These are phyloP conservation scores for Allobates femoralis DNA, from an alignment of 2,797 vertebrate species.

Conservation along the genomic window DNA sequence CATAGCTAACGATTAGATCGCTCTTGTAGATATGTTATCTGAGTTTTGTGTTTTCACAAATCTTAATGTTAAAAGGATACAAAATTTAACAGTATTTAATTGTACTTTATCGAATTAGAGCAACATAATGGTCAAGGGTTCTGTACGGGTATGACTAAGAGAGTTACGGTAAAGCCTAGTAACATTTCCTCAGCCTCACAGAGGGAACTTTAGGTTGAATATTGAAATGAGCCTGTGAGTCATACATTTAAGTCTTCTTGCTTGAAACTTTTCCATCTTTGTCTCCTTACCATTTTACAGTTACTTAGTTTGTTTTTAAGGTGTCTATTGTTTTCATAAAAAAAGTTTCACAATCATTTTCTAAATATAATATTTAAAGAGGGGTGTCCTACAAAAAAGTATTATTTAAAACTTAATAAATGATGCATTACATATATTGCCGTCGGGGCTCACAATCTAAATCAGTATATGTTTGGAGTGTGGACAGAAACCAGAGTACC, in stretches of 20 bases:
- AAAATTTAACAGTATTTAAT: background rate
- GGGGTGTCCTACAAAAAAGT: no score
- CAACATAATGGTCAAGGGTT: background rate
- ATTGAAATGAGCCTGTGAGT: constrained; percentile 29
- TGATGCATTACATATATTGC: no score
- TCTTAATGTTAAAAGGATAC: no score
- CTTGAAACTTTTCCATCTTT: background rate
- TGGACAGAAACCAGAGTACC: no score
- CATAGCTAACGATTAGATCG: background rate
- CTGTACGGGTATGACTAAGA: constrained; percentile 39
- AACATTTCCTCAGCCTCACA: constrained; percentile 14
- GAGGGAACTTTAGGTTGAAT: constrained; percentile 33
- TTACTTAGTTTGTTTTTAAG: background rate
- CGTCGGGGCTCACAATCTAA: no score
- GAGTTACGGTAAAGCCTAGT: constrained; percentile 19
- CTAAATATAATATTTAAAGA: background rate
- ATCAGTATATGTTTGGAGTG: no score
- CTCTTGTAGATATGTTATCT: background rate
- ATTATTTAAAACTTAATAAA: no score
- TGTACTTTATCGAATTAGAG: background rate
- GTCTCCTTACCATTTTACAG: background rate
- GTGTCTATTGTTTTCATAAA: background rate
- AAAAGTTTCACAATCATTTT: background rate
- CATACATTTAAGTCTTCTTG: constrained; percentile 16
- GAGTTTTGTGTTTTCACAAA: background rate